Evolutionary conservation across 1,140 invertebrate genomes (phyloP), one percentile per base, ranked within the genome.

Genomic region (Dufourea novaeangliae): DNA sequence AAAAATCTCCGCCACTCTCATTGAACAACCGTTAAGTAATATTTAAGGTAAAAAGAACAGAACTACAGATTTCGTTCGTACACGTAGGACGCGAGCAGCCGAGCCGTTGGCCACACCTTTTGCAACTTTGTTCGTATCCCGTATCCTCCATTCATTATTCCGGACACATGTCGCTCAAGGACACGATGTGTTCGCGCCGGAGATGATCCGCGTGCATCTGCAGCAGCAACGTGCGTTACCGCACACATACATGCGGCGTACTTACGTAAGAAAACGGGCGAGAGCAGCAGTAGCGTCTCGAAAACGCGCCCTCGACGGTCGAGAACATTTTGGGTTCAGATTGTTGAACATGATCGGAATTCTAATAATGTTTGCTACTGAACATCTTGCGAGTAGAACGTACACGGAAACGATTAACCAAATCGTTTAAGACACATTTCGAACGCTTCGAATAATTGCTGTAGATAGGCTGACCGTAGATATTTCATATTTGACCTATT

Each of bases 81-180:
- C n/a, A n/a, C n/a, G n/a, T n/a, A n/a, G n/a, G 27, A 14, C 27
- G 27, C 27, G 54, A 6, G 14, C 12, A 50, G 5, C 22, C 57
- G 25, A 12, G 29, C 44, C 57, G 34, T 29, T n/a, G 20, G 37
- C 67, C 74, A 34, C 67, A 70, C 67, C 74, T 77, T 77, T 62
- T 25, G 46, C 39, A 29, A 75, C 72, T 68, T 22, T 27, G 63
- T 41, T 69, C 66, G 37, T 77, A 52, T 46, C 70, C 67, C 11
- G n/a, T n/a, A n/a, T n/a, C n/a, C 25, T 69, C 74, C 56, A 77
- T 77, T 77, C 56, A 4, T 77, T 77, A 77, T 77, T 77, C 74
- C 57, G 67, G 56, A 17, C 57, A 70, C 74, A 52, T 62, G 67
- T 77, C 67, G 17, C 34, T 52, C 66, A 75, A 75, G 72, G 72